Base-by-base conservation (phyloP, 2,797 vertebrate species). In the Epinephelus coioides region DNA sequence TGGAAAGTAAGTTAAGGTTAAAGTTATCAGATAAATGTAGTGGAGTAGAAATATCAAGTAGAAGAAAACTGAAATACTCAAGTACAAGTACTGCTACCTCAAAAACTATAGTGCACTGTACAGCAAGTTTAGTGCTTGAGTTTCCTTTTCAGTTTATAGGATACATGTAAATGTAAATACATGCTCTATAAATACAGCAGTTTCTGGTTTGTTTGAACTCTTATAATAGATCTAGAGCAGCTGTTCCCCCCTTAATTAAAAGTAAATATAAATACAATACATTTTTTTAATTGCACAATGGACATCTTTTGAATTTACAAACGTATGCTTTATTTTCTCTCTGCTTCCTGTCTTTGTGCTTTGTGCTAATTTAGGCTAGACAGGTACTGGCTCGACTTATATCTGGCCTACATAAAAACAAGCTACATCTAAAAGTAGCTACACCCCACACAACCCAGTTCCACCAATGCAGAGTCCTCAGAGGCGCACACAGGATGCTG, bases 361-460 rank as follows among this genome's bases (percentile, higher is more conserved):
- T 34, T 30, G 23, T 63, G 30, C 19, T n/a, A n/a, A 59, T 9
- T 2, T 2, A 1, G 14, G 3, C 55, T 34, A 21, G 12, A 53
- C n/a, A 34, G 21, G 50, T 59, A 1, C 30, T 47, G 55, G 40
- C 44, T 21, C 68, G 59, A 83, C 47, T 56, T 55, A 25, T 71
- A 34, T 51, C 21, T 63, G 74, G 76, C 40, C 71, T 38, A 72
- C 44, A 68, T 65, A 60, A 63, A 57, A 50, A 23, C 40, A 56
- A 64, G 25, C 15, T 78, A 23, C 34, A 18, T 59, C 46, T 80
- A 38, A 59, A 69, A 57, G 27, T 63, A 68, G 57, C 12, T n/a
- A 30, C 40, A 12, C 49, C 38, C 30, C 17, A 30, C 15, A 10
- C 17, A 78, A 60, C 67, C 59, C 51, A 62, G 60, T 38, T 79